Percentiles rank a stretch among this genome's conserved stretches.
Evolutionary conservation across 2,113 vertebrate species (phyloP).

Genomic region (Takifugu bimaculatus): DNA sequence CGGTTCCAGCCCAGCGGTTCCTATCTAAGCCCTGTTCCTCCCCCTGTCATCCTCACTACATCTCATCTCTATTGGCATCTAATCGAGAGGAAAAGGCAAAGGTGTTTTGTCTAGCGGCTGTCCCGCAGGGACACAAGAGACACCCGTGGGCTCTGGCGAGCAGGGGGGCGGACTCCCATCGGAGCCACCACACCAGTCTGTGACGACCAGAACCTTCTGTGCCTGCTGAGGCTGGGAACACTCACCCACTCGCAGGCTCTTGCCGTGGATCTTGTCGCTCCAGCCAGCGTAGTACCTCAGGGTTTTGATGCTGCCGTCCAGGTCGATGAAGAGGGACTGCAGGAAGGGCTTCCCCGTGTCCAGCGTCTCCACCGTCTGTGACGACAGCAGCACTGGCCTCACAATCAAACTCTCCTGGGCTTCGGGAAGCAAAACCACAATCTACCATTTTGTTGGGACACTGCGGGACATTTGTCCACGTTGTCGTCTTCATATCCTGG

Average conservation of each 20-base stretch:
- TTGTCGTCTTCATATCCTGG: no score
- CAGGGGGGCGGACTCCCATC: conserved; percentile 37
- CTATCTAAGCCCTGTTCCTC: conserved; percentile 66
- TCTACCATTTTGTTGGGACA: no score
- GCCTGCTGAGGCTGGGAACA: conserved; percentile 1
- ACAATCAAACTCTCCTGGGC: no score
- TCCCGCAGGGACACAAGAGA: conserved; percentile 45
- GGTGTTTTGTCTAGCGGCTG: conserved; percentile 62
- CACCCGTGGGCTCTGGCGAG: conserved; percentile 22
- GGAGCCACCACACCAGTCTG: conserved; percentile 20
- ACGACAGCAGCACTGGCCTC: no score
- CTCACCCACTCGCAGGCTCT: conserved; percentile 90
- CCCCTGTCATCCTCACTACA: conserved; percentile 47
- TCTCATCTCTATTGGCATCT: conserved; percentile 63
- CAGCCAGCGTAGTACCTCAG: conserved; percentile 91
- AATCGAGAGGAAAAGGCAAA: conserved; percentile 63
- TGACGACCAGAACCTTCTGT: no score
- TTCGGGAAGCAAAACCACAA: no score
- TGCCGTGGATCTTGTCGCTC: conserved; percentile 94
- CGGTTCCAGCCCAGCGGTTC: conserved; percentile 64
- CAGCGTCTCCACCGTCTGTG: conserved; percentile 89
- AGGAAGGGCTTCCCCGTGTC: conserved; percentile 96
- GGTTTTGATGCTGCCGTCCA: conserved; percentile 91
- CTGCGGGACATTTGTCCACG: no score
- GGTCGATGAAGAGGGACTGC: conserved; percentile 88